Conservation (phyloP, 1,140 invertebrate species). For the Drosophila ambigua region DNA sequence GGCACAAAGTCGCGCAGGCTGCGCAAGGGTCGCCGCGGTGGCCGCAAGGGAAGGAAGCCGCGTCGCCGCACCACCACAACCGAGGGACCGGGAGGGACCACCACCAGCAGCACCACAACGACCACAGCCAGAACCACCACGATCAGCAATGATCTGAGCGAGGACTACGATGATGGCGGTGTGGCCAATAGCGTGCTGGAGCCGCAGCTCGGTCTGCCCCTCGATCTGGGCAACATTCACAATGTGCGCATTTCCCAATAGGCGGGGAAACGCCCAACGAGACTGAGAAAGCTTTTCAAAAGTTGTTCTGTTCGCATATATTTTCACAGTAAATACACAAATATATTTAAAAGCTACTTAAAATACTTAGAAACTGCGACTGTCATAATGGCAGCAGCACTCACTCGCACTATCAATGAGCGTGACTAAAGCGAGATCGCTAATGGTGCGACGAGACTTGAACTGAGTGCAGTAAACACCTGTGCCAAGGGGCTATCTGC, state of each 20-base stretch:
- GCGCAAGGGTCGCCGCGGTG: conserved; percentile 53
- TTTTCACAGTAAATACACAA: conserved; percentile 4
- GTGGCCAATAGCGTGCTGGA: conserved; percentile 43
- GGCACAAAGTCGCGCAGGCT: conserved; percentile 12
- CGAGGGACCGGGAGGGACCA: conserved; percentile 9
- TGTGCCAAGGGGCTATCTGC: no score
- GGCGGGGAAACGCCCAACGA: conserved; percentile 1
- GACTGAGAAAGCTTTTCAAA: conserved; percentile 9
- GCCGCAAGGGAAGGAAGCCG: conserved; percentile 29
- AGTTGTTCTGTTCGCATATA: neutral
- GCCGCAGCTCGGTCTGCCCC: conserved; percentile 47
- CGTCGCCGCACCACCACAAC: conserved; percentile 51
- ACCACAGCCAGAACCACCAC: conserved; percentile 16
- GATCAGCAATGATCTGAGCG: conserved; percentile 14
- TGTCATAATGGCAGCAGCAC: no score
- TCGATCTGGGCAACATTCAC: conserved; percentile 57
- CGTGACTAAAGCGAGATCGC: conserved; percentile 16
- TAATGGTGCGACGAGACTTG: no score
- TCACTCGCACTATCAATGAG: conserved; percentile 15
- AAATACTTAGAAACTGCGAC: no score
- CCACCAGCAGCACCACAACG: conserved; percentile 18
- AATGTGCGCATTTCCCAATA: conserved; percentile 45
- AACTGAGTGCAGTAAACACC: no score
- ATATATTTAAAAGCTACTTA: no score
- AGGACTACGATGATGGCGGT: conserved; percentile 34